phyloP scores from a whole-genome alignment of 2,888 invertebrate genomes.

The Meloe dianella region DNA sequence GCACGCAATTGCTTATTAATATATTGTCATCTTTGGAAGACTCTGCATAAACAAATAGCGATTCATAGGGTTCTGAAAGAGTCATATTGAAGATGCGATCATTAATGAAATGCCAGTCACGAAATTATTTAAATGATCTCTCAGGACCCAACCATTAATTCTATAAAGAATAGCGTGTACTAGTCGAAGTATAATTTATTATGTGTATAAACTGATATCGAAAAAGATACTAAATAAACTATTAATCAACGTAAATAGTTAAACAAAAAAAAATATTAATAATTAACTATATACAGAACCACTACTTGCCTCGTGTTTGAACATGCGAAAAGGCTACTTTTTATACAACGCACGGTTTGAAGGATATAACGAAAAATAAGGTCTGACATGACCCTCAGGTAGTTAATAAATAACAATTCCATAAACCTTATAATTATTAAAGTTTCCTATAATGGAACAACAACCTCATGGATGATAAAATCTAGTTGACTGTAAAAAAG shows the following conservation, averaged over 20 bases:
- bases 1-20: slow-evolving; percentile 11
- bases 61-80: background rate
- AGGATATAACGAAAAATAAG: background rate
- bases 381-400: slow-evolving; percentile 22
- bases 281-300: background rate
- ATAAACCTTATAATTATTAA: background rate
- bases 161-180: slow-evolving; percentile 23
- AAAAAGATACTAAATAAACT: slow-evolving; percentile 7
- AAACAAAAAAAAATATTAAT: background rate
- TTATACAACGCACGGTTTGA: slow-evolving; percentile 14
- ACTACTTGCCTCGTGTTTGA: slow-evolving; percentile 5
- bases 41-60: background rate
- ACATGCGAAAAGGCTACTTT: slow-evolving; percentile 23
- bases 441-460: too few relatives aligned
- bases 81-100: background rate
- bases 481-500: too few relatives aligned
- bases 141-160: background rate
- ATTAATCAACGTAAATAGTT: background rate
- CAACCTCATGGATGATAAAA: too few relatives aligned
- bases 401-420: slow-evolving; percentile 12
- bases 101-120: slow-evolving; percentile 2
- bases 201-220: slow-evolving; percentile 27
- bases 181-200: slow-evolving; percentile 27
- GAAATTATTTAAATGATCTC: slow-evolving; percentile 1
- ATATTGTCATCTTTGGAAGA: background rate